Percentiles rank a stretch among this genome's conserved stretches.
Conservation (phyloP, 2,797 vertebrate genomes). For the Naso thynnoides region DNA sequence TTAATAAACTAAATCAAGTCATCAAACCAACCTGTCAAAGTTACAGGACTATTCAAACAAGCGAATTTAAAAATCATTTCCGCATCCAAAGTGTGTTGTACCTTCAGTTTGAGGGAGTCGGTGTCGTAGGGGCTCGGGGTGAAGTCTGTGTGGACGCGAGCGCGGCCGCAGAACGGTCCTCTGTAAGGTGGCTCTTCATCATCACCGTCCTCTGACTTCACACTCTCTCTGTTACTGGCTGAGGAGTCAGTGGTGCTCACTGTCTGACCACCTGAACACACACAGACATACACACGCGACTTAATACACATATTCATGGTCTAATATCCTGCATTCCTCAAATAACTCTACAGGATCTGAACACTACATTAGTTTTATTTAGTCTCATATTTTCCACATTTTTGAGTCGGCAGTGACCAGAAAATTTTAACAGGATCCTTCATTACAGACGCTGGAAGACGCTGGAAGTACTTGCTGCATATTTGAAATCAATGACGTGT, state of each 20-base stretch:
- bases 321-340: neutral
- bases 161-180: conserved; percentile 96
- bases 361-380: neutral
- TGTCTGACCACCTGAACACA: conserved; percentile 92
- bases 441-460: conserved; percentile 2
- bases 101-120: conserved; percentile 98
- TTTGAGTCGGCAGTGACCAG: conserved; percentile 3
- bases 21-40: neutral
- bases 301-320: neutral
- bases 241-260: conserved; percentile 99
- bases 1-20: too few relatives aligned
- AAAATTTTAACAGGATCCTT: conserved; percentile 3
- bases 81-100: conserved; percentile 41
- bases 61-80: neutral
- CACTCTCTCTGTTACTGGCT: conserved; percentile 97
- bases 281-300: conserved; percentile 25
- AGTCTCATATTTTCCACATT: neutral
- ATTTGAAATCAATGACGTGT: conserved; percentile 33
- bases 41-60: neutral
- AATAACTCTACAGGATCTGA: conserved; percentile 1
- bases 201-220: conserved; percentile 98
- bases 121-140: conserved; percentile 97
- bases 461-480: neutral
- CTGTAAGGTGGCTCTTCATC: conserved; percentile 96
- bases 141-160: conserved; percentile 97